Percentiles rank a stretch among this genome's conserved stretches.
Evolutionary conservation across 2,888 invertebrate species (phyloP).

Genomic region (Gari tellinella): DNA sequence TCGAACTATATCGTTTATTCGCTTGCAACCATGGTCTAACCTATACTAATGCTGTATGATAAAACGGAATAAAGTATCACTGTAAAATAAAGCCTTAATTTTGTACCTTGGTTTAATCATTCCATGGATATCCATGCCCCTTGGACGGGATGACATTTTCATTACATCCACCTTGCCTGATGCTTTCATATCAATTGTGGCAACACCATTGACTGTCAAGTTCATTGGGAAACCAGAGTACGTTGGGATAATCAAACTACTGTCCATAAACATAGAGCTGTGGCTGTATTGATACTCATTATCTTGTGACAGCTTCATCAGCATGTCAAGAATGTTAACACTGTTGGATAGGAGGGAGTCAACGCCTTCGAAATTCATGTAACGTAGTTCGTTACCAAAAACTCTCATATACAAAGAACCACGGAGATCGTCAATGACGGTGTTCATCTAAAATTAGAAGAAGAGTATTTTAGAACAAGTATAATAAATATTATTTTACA

Average conservation of each 20-base stretch:
- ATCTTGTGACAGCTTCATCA: slow-evolving; percentile 68
- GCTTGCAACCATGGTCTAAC: too few relatives aligned
- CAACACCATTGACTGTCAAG: slow-evolving; percentile 93
- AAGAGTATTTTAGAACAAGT: too few relatives aligned
- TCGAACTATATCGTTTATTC: too few relatives aligned
- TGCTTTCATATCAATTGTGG: slow-evolving; percentile 92
- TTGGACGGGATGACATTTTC: slow-evolving; percentile 75
- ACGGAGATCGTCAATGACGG: slow-evolving; percentile 70
- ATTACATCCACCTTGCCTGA: slow-evolving; percentile 91
- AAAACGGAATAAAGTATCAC: too few relatives aligned
- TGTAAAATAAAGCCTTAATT: too few relatives aligned
- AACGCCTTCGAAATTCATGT: slow-evolving; percentile 66
- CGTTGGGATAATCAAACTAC: slow-evolving; percentile 93
- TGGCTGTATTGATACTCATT: slow-evolving; percentile 85
- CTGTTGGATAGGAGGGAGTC: slow-evolving; percentile 43
- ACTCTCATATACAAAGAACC: slow-evolving; percentile 90
- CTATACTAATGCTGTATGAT: too few relatives aligned
- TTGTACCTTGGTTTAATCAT: slow-evolving; percentile 91
- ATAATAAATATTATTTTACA: too few relatives aligned
- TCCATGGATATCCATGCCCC: slow-evolving; percentile 90
- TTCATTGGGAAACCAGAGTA: slow-evolving; percentile 93
- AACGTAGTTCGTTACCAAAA: slow-evolving; percentile 93
- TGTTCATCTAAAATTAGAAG: slow-evolving; percentile 28
- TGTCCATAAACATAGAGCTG: slow-evolving; percentile 94
- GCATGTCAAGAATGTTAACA: slow-evolving; percentile 64